Evolutionary conservation across 2,113 vertebrate genomes (phyloP), one percentile per base, ranked within the genome.

Genomic region (Capricornis sumatraensis): DNA sequence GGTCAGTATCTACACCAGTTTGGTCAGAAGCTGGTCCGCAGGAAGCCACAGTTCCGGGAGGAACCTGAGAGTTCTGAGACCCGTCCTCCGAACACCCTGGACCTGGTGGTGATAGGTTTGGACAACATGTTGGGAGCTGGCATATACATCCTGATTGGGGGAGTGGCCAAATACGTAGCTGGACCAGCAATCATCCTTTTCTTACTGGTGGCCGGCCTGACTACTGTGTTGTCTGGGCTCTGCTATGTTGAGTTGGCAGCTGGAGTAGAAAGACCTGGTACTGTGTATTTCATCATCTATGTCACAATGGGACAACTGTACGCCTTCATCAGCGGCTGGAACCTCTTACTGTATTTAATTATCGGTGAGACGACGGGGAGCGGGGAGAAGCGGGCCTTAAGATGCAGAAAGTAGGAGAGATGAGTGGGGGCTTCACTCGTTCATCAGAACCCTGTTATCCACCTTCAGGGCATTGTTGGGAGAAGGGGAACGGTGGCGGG

Each of bases 171-270:
- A 50, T 99, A 99, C 0, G 99, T 98, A 36, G 99, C 99, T 0
- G 99, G 99, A 1, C 99, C 99, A 0, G 98, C 99, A 2, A 99
- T 99, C 0, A 96, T 99, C 43, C 96, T 99, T 43, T 99, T 99
- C 96, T 99, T 99, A 97, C 96, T 99, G 47, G 99, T 99, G 55
- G 99, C 99, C 0, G 99, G 99, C 0, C 97, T 99, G 53, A 99
- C 99, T 0, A 99, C 99, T 0, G 98, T 99, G 97, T 91, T 99
- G 98, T 99, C 99, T 0, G 99, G 99, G 15, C 98, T 99, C 30
- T 99, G 99, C 98, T 99, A 99, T 0, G 99, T 99, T 0, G 99
- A 99, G 95, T 99, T 99, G 23, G 99, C 99, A 0, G 99, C 99
- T 45, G 98, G 99, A 0, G 99, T 99, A 2, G 99, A 99, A 27